Base-by-base conservation (phyloP, 2,888 invertebrate genomes). In the Sabellastarte sp. region DNA sequence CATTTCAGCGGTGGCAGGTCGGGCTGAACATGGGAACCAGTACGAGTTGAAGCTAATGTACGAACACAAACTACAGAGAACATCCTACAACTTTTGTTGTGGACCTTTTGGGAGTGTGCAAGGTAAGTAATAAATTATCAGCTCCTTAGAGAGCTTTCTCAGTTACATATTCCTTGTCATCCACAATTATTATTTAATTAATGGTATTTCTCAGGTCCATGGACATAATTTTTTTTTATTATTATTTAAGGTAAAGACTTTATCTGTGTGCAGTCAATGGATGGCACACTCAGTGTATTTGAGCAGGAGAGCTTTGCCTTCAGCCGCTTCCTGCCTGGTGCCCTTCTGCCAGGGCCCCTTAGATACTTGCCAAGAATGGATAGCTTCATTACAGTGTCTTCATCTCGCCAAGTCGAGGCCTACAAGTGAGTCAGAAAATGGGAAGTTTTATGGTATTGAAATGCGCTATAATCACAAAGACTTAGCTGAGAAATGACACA, bases 221-320 rank as follows among this genome's bases (percentile, higher is more conserved):
- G n/a, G n/a, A n/a, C n/a, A n/a, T n/a, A 41, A 41, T 41, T 41
- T 15, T 41, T 41, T 41, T 20, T 15, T 41, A 15, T 41, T 10
- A 41, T 15, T 41, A n/a, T 70, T 69, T 55, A 74, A 81, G 83
- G 81, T 20, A 93, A 77, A 69, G 95, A 96, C 82, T 93, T 95
- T 75, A 87, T 95, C 64, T 95, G 95, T 80, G 89, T 97, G 28
- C 93, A 94, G 80, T 92, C 92, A 33, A 84, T 96, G 75, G 95
- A 97, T 84, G 95, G 96, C 20, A 89, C 91, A 60, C 83, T 97
- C 26, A 89, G 90, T 62, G 92, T 98, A 80, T 96, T 90, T 82
- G 97, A 97, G 80, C 95, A 95, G 85, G 96, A 97, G 84, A 90
- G 91, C 61, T 92, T 91, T 80, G 88, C 91, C 24, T 94, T 95